Base-by-base conservation (phyloP, 2,888 invertebrate species). In the Nycteola revayana region DNA sequence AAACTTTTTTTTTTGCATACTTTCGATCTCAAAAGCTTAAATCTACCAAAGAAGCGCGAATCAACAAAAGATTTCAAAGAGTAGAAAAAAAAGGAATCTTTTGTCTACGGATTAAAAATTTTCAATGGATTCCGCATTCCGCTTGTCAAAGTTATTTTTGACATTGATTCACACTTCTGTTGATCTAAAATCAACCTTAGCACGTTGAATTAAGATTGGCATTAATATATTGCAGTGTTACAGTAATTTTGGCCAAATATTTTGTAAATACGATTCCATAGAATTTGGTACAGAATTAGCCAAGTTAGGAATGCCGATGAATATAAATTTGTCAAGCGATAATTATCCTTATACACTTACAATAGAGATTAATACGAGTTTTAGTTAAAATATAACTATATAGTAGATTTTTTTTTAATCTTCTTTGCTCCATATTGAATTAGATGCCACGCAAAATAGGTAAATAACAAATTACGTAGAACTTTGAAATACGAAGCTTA, bases 381-480 rank as follows among this genome's bases (percentile, higher is more conserved):
- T 18, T 18, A 18, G 3, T 18, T 3, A 18, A 18, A 18, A n/a
- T n/a, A n/a, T n/a, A n/a, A n/a, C n/a, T n/a, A n/a, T n/a, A n/a
- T n/a, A n/a, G n/a, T n/a, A n/a, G n/a, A n/a, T n/a, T n/a, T n/a
- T n/a, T n/a, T 18, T 18, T 6, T 3, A 54, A 32, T 55, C 36
- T 55, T 40, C 48, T 55, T 52, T 32, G 41, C 28, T 45, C 30
- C 29, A 42, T 28, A 50, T 44, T 38, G 36, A 55, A 51, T 51
- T 42, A 31, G 34, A 48, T 41, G 34, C 23, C 18, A 26, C 33
- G 10, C 35, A 32, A 42, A 40, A 38, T 42, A 10, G 31, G 28
- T 43, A 37, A 41, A 38, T 37, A 21, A 36, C 8, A 38, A 38
- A 36, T 21, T 35, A 41, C 32, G 14, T 24, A 23, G 36, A 41